Evolutionary conservation across 2,797 vertebrate species (phyloP), one percentile per base, ranked within the genome.

Genomic region (Centroberyx gerrardi): DNA sequence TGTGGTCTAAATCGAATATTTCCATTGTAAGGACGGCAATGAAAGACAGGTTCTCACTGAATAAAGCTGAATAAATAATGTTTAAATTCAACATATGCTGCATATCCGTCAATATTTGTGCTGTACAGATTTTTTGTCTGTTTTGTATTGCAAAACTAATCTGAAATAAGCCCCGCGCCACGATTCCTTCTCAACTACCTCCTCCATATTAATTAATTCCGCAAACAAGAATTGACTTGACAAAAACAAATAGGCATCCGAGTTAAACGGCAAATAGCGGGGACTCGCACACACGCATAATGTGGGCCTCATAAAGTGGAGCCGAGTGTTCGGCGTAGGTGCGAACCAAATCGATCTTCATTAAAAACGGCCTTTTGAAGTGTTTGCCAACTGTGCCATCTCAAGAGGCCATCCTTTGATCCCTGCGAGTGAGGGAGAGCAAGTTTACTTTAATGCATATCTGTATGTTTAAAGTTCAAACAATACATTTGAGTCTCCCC

Each of bases 381-480:
- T 36, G 68, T 33, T 27, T 72, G 49, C 44, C 40, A 49, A 22
- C 60, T 70, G 64, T 58, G 52, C 33, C 12, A 28, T 68, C 81
- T 76, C 67, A 0, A 17, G 71, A 74, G 60, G 58, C 17, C 1
- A 0, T 17, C n/a, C 56, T 68, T n/a, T 70, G 49, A 78, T 68
- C 29, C n/a, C 9, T 13, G 28, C 18, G 15, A 70, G 58, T 33
- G 0, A 60, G 73, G 2, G 0, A 31, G 48, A 71, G 42, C 5
- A 68, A 33, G 48, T 63, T 22, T 58, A 46, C 15, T 49, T 53
- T 77, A 80, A 78, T 62, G 53, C 72, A 33, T 27, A 18, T 42
- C 36, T 73, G 27, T 49, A 2, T 62, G 78, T 71, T 85, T 66
- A 80, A 72, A 81, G 79, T 86, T 88, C 65, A 90, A 84, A 72